These are phyloP conservation scores for Ganaspis sp. DNA, from an alignment of 1,140 invertebrate genomes.

Conservation along the genomic window DNA sequence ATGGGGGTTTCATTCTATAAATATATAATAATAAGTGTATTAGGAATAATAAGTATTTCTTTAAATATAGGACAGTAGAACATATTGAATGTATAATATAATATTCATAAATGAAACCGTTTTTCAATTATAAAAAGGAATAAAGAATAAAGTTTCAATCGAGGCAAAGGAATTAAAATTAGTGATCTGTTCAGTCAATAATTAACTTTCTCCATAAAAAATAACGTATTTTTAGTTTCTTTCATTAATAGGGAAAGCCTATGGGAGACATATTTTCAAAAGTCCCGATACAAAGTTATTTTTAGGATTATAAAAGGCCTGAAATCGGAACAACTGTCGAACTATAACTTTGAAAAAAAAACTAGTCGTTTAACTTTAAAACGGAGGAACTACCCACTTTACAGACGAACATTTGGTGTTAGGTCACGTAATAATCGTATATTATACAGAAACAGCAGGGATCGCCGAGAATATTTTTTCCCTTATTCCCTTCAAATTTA, in stretches of 20 bases:
- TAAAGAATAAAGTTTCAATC: too few relatives aligned
- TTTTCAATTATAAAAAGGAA: too few relatives aligned
- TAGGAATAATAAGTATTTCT: too few relatives aligned
- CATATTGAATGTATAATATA: too few relatives aligned
- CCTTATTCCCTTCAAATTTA: not conserved
- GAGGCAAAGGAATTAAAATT: not conserved
- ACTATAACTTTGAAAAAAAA: not conserved
- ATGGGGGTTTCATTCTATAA: too few relatives aligned
- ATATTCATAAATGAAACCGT: too few relatives aligned
- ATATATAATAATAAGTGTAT: too few relatives aligned
- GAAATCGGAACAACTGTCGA: not conserved
- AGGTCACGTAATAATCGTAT: conserved; percentile 9
- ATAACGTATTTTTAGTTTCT: not conserved
- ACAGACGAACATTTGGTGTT: not conserved
- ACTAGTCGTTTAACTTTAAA: not conserved
- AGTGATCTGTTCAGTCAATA: not conserved
- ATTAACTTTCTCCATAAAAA: not conserved
- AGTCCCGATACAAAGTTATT: not conserved
- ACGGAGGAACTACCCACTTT: not conserved
- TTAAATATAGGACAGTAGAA: too few relatives aligned
- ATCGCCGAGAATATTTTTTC: not conserved
- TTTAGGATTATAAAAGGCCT: not conserved
- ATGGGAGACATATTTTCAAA: not conserved
- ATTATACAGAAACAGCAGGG: not conserved
- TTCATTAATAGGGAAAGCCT: not conserved